Percentiles rank a stretch among this genome's conserved stretches.
These are phyloP conservation scores for Lycopodina hypogea DNA, from an alignment of 37 sponge, comb jelly and placozoan genomes.

Conservation along the genomic window DNA sequence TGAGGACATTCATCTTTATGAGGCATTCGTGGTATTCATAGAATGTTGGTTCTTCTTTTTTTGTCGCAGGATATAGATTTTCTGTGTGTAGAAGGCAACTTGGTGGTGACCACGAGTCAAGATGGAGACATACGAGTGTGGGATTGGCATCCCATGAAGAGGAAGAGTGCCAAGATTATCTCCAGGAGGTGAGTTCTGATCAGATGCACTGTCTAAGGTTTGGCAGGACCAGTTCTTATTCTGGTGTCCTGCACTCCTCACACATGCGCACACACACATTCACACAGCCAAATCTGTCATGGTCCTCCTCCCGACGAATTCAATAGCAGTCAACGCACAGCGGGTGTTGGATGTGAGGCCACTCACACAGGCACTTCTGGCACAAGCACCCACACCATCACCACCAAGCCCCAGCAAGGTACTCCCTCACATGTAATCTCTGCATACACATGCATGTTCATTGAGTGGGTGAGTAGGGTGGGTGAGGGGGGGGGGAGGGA, in stretches of 20 bases:
- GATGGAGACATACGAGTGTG: slow-evolving; percentile 61
- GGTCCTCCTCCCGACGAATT: slow-evolving; percentile 14
- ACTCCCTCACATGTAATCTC: no score
- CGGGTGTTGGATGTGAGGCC: slow-evolving; percentile 42
- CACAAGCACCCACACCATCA: background rate
- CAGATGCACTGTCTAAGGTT: background rate
- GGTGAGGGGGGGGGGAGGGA: no score
- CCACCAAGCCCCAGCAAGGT: background rate
- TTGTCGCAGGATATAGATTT: slow-evolving; percentile 47
- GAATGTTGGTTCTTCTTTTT: background rate
- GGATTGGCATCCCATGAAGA: slow-evolving; percentile 35
- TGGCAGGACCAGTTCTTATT: background rate
- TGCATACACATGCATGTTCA: no score
- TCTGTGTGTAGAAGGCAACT: slow-evolving; percentile 38
- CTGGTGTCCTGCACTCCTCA: background rate
- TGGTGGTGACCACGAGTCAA: slow-evolving; percentile 40
- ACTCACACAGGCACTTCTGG: background rate
- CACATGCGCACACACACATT: background rate
- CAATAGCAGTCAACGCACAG: slow-evolving; percentile 12
- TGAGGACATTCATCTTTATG: no score
- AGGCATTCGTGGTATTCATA: no score
- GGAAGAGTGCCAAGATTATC: slow-evolving; percentile 30
- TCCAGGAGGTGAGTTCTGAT: slow-evolving; percentile 31
- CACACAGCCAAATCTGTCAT: slow-evolving; percentile 25
- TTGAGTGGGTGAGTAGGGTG: no score